A percentile compares a stretch with the other conserved stretches of the same genome.
phyloP scores from a whole-genome alignment of 2,888 invertebrate genomes.

The Thalpophila matura region DNA sequence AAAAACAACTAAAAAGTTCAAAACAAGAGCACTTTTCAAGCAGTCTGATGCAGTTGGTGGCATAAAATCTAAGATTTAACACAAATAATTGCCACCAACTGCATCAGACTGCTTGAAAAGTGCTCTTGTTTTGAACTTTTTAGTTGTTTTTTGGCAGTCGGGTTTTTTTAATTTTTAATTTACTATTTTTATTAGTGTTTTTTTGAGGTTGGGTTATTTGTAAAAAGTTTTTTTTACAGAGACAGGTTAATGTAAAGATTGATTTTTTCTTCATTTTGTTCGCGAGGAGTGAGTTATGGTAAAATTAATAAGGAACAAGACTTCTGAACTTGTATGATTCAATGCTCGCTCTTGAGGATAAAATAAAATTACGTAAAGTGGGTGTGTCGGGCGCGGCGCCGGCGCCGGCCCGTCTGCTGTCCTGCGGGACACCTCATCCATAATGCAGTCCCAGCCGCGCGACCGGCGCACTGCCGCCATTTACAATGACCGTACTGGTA shows the following conservation, averaged over 20 bases:
- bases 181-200: no score
- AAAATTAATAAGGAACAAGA: not conserved
- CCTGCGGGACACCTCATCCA: constrained; percentile 37
- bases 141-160: no score
- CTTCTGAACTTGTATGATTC: constrained; percentile 5
- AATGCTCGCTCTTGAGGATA: not conserved
- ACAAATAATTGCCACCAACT: no score
- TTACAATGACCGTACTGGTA: constrained; percentile 5
- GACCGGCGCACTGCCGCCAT: not conserved
- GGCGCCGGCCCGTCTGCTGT: constrained; percentile 14
- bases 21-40: no score
- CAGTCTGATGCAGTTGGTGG: no score
- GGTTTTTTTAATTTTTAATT: no score
- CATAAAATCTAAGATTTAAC: no score
- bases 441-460: constrained; percentile 34
- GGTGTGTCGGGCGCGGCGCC: not conserved
- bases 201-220: no score
- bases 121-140: no score
- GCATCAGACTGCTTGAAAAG: no score
- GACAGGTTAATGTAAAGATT: not conserved
- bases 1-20: no score
- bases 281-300: not conserved
- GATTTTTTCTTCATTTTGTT: not conserved
- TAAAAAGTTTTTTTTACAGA: no score
- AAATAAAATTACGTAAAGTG: constrained; percentile 47